Evolutionary conservation across 2,888 invertebrate genomes (phyloP).

Genomic region (Ormyrus rosae): DNA sequence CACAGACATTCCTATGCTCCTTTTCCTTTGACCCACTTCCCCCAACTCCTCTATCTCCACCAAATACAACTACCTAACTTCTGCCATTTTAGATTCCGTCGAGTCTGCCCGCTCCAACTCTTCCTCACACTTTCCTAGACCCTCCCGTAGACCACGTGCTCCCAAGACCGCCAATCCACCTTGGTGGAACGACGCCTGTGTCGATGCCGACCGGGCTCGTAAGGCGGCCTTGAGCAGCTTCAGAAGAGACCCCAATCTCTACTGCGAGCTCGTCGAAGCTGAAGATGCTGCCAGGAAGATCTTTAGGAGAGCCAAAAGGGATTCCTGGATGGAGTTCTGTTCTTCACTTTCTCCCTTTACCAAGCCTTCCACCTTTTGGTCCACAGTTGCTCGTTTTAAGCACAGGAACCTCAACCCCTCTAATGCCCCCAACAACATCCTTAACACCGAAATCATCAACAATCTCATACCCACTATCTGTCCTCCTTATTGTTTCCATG

Average conservation of each 20-base stretch:
- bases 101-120: no score
- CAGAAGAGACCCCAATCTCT: not conserved
- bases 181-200: not conserved
- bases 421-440: not conserved
- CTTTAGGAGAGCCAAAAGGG: not conserved
- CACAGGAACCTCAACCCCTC: not conserved
- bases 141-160: no score
- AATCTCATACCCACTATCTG: not conserved
- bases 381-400: not conserved
- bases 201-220: not conserved
- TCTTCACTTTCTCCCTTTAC: not conserved
- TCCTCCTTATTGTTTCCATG: not conserved
- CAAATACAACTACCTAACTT: not conserved
- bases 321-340: not conserved
- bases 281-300: not conserved
- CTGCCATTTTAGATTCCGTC: not conserved
- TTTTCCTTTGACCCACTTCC: not conserved
- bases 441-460: not conserved
- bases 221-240: not conserved
- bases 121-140: not conserved
- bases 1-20: no score
- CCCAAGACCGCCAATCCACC: not conserved
- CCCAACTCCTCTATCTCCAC: not conserved
- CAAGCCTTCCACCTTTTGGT: not conserved
- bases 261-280: not conserved